Base-by-base conservation (phyloP, 2,797 vertebrate species). In the Coccyzus lansbergi region DNA sequence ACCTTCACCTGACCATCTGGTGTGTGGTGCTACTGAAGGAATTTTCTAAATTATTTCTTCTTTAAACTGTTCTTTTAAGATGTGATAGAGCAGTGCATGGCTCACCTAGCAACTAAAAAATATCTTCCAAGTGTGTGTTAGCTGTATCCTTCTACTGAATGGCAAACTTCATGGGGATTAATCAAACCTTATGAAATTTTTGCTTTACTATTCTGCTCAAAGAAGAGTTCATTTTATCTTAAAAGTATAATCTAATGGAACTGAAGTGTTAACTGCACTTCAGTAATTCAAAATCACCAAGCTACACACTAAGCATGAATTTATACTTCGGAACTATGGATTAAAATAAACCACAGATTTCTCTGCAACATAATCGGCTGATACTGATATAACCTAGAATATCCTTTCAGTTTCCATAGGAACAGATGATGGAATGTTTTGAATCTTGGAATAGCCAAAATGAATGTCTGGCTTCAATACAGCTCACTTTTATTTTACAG, bases 321-420 rank as follows among this genome's bases (percentile, higher is more conserved):
- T 92, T 91, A 91, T 95, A 93, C 79, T 75, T 94, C 94, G 94
- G 93, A 96, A 95, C 92, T 93, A 65, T 91, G 92, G 94, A 96
- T 97, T 97, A 97, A 97, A 97, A 97, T 97, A 97, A 97, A 94
- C 92, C 91, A 92, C 94, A 91, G 84, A 97, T 96, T 96, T 95
- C 92, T 94, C 88, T 16, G 94, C 95, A 94, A 51, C 91, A 86
- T 97, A 95, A 96, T 97, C 90, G 92, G 92, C 94, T 94, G 96
- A 95, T 97, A 96, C 93, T 93, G 95, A 93, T 97, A 96, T 95
- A 97, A 96, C 97, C 96, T 97, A 97, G 96, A 97, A 96, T 97
- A 97, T 96, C 94, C 95, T 93, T 97, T 97, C 93, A 84, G 96
- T 97, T 97, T 97, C 97, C 97, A 97, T 97, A 97, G 96, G 97